Base-by-base conservation (phyloP, 64 coral and sea anemone species). In the Montipora capricornis region DNA sequence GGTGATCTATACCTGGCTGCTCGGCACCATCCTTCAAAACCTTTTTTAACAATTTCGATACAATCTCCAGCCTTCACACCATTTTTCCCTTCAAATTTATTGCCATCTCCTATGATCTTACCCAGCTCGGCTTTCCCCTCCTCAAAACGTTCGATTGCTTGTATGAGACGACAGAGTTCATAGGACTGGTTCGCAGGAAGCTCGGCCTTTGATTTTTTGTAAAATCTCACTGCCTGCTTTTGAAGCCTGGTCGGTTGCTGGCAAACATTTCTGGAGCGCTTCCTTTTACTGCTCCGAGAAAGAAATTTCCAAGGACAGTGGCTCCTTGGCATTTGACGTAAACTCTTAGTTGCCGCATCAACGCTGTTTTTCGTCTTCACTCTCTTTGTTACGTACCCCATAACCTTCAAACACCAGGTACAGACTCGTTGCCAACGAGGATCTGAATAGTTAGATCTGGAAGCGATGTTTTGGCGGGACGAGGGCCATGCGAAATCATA, bases 291-390 rank as follows among this genome's bases (percentile, higher is more conserved):
- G 20, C 47, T 78, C n/a, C 75, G 88, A 45, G 88, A 79, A 45
- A 90, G 57, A 55, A 44, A 90, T 62, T 90, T 90, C 47, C 52
- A 62, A 37, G 88, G 88, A 80, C 49, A 90, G 46, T 90, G 76
- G 76, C 88, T 90, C n/a, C 75, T 78, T 11, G 75, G 75, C 75
- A 48, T 78, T 78, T 78, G 75, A 49, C 75, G 3, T 17, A 78
- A 49, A 49, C 44, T 49, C 75, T 78, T 78, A 49, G 75, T 78
- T 48, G 75, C 75, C 16, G 46, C 75, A 49, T 78, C 75, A 49
- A 78, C 75, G 75, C 75, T 78, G 13, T 78, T 78, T 49, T 78
- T 78, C 46, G 46, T 45, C 75, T 78, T 78, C 46, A 78, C 75
- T 49, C 75, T 78, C 75, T 49, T 78, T 45, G 3, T 78, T 78